These are phyloP conservation scores for Cariama cristata DNA, from an alignment of 2,113 vertebrate species.

Conservation along the genomic window DNA sequence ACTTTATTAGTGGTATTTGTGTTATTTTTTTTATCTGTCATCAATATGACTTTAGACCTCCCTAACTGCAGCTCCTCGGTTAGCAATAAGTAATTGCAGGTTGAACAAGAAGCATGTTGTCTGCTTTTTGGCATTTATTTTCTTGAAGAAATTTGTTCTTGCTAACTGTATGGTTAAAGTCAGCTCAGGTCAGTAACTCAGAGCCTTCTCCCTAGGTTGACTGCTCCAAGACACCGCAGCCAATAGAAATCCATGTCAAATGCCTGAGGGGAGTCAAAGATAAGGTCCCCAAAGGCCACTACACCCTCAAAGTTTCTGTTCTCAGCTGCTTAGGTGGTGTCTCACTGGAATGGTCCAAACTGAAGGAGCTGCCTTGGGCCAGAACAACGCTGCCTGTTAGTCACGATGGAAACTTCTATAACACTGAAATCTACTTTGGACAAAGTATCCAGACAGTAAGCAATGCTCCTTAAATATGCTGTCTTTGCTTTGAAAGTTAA, in stretches of 20 bases:
- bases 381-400: constrained; percentile 69
- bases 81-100: constrained; percentile 69
- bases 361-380: constrained; percentile 59
- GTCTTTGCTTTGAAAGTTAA: constrained; percentile 50
- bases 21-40: background rate
- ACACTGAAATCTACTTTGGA: constrained; percentile 83
- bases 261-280: constrained; percentile 88
- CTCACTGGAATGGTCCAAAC: constrained; percentile 61
- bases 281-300: constrained; percentile 86
- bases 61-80: constrained; percentile 38
- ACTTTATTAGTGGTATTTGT: constrained; percentile 31
- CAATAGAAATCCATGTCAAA: constrained; percentile 81
- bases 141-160: constrained; percentile 39
- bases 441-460: constrained; percentile 87
- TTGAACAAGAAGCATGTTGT: constrained; percentile 58
- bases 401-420: constrained; percentile 83
- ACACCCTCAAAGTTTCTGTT: constrained; percentile 82
- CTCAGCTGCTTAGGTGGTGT: constrained; percentile 78
- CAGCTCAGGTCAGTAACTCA: constrained; percentile 69
- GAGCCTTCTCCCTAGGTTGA: constrained; percentile 73
- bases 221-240: constrained; percentile 58
- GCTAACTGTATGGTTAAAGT: constrained; percentile 52
- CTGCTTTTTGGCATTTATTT: background rate
- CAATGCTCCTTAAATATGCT: background rate
- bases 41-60: constrained; percentile 66